phyloP scores from a whole-genome alignment of 1,140 invertebrate genomes.

The Cyphomyrmex costatus region DNA sequence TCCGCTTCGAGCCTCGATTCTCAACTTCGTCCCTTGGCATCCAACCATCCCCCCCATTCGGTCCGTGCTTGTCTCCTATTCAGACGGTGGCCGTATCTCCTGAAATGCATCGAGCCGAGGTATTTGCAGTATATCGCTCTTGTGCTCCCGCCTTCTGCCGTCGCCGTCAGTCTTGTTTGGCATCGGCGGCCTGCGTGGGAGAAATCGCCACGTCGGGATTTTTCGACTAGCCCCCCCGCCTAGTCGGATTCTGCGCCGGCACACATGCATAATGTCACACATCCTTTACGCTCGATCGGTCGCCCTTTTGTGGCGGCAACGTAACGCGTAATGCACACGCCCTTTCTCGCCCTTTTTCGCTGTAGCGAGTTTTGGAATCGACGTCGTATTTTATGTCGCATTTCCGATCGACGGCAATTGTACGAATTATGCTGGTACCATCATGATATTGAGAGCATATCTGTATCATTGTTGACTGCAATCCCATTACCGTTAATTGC shows the following conservation, averaged over 20 bases:
- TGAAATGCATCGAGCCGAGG: constrained; percentile 66
- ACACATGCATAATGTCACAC: constrained; percentile 52
- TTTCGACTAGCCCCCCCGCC: constrained; percentile 19
- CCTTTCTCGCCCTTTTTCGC: constrained; percentile 16
- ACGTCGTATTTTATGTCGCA: constrained; percentile 42
- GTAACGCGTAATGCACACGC: constrained; percentile 49
- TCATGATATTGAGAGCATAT: constrained; percentile 33
- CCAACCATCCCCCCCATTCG: constrained; percentile 9
- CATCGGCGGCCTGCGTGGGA: constrained; percentile 21
- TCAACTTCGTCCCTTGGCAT: constrained; percentile 62
- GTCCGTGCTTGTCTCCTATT: constrained; percentile 40
- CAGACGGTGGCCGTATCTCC: constrained; percentile 64
- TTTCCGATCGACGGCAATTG: constrained; percentile 29
- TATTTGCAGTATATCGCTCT: constrained; percentile 64
- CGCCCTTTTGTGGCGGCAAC: constrained; percentile 37
- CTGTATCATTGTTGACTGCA: constrained; percentile 31
- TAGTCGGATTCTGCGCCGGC: background rate
- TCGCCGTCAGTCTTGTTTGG: constrained; percentile 56
- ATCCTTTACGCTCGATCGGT: constrained; percentile 53
- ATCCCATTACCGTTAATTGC: constrained; percentile 43
- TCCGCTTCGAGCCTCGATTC: constrained; percentile 76
- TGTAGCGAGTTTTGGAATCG: background rate
- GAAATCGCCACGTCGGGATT: constrained; percentile 57
- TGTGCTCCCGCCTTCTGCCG: constrained; percentile 15
- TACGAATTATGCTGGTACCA: constrained; percentile 49